Percentiles rank a stretch among this genome's conserved stretches.
Conservation (phyloP, 2,113 vertebrate species). For the Serinus canaria region DNA sequence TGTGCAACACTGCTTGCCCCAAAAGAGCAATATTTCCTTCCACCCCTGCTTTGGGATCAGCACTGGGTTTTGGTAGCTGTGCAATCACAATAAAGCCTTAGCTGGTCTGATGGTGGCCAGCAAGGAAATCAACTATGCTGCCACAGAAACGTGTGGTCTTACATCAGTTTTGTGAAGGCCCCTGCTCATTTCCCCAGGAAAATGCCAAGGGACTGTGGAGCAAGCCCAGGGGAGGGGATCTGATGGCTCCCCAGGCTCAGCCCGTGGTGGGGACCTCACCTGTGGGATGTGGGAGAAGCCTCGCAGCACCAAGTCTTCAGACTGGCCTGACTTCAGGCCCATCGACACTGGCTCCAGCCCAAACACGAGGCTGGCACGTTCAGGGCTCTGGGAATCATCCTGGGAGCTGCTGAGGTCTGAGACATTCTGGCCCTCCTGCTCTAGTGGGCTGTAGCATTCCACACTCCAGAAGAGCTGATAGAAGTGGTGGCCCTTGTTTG, state of each 20-base stretch:
- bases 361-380: constrained; percentile 63
- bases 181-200: not conserved
- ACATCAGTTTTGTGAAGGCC: not conserved
- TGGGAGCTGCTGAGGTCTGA: not conserved
- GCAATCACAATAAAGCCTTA: too few species aligned
- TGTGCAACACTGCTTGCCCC: too few species aligned
- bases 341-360: constrained; percentile 70
- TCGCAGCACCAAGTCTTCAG: constrained; percentile 74
- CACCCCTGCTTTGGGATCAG: too few species aligned
- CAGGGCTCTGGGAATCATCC: not conserved
- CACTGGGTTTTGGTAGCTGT: too few species aligned
- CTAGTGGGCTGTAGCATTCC: not conserved
- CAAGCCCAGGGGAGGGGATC: not conserved
- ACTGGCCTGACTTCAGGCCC: constrained; percentile 78
- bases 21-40: too few species aligned
- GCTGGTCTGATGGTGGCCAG: not conserved
- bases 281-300: constrained; percentile 74
- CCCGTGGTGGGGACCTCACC: constrained; percentile 57
- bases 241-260: not conserved
- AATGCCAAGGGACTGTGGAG: not conserved
- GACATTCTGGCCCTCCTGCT: accelerated
- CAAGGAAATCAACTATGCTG: constrained; percentile 18
- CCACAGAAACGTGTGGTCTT: constrained; percentile 13
- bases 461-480: constrained; percentile 78
- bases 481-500: constrained; percentile 72